A percentile compares a stretch with the other conserved stretches of the same genome.
phyloP scores from a whole-genome alignment of 1,140 invertebrate genomes.

The fruit fly (Drosophila melanogaster) region Release_6_plus_ISO1_MT NT_033779.5:7967501-7968000 shows the following conservation, averaged over 20 bases:
- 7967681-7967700: constrained; percentile 4
- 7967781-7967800: neutral
- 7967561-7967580: neutral
- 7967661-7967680: constrained; percentile 24
- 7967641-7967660: constrained; percentile 38
- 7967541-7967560: neutral
- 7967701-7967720: constrained; percentile 25
- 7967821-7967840: constrained; percentile 60
- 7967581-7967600: neutral
- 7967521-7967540: no score
- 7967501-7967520: no score
- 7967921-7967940: constrained; percentile 1
- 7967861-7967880: constrained; percentile 66
- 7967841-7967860: constrained; percentile 34
- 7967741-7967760: neutral
- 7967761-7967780: neutral
- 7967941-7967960: neutral
- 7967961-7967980: constrained; percentile 29
- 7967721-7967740: constrained; percentile 60
- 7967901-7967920: constrained; percentile 45
- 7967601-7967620: constrained; percentile 43
- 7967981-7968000: constrained; percentile 13
- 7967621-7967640: constrained; percentile 2
- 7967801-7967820: constrained; percentile 26
- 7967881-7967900: constrained; percentile 76